These are phyloP conservation scores for Leucoma salicis DNA, from an alignment of 2,888 invertebrate species.

Conservation along the genomic window DNA sequence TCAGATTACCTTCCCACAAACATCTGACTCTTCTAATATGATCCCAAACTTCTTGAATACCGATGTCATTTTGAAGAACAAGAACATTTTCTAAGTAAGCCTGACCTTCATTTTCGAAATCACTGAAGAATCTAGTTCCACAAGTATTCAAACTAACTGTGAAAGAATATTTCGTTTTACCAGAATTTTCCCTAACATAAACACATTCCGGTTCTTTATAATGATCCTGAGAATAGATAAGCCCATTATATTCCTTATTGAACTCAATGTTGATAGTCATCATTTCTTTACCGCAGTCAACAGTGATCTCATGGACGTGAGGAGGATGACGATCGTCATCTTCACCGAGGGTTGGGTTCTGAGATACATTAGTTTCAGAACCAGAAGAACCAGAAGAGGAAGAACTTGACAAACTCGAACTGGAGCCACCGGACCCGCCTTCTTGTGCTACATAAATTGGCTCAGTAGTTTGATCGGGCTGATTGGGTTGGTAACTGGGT, in stretches of 20 bases:
- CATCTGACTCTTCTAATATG: constrained; percentile 89
- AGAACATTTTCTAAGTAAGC: constrained; percentile 90
- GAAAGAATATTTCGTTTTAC: constrained; percentile 86
- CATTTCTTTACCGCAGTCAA: constrained; percentile 90
- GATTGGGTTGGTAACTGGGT: constrained; percentile 37
- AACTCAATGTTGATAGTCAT: constrained; percentile 92
- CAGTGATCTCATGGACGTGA: constrained; percentile 88
- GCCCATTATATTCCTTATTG: constrained; percentile 88
- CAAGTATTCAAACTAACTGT: constrained; percentile 89
- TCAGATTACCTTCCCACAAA: constrained; percentile 91
- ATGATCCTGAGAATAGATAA: constrained; percentile 91
- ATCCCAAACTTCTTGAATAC: constrained; percentile 90
- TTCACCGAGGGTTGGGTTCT: constrained; percentile 29
- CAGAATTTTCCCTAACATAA: constrained; percentile 88
- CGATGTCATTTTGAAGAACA: constrained; percentile 89
- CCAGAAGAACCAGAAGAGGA: constrained; percentile 13
- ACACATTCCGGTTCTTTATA: constrained; percentile 86
- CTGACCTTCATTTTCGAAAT: constrained; percentile 88
- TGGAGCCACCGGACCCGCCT: constrained; percentile 6
- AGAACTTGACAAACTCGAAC: constrained; percentile 13
- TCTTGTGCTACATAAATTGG: constrained; percentile 14
- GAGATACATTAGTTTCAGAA: constrained; percentile 18
- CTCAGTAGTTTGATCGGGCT: constrained; percentile 27
- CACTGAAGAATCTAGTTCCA: constrained; percentile 90
- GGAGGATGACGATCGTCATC: constrained; percentile 87